Evolutionary conservation across 2,113 vertebrate species (phyloP).

Genomic region (Eulemur macaco): DNA sequence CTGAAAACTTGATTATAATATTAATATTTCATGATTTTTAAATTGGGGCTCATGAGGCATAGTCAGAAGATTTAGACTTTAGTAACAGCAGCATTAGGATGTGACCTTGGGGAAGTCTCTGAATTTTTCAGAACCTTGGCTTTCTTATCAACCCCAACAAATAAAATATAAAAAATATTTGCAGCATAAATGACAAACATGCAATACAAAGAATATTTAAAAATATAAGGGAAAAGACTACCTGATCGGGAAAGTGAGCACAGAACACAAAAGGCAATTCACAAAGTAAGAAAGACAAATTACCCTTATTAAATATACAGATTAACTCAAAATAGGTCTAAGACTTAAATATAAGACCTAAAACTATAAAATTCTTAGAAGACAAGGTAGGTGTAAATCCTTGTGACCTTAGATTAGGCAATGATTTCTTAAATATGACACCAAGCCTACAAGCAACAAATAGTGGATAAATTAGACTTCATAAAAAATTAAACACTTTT

Average conservation of each 20-base stretch:
- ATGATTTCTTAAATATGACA: neutral
- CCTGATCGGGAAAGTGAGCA: neutral
- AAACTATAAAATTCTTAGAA: slow-evolving; percentile 17
- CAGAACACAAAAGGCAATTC: neutral
- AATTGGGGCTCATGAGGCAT: neutral
- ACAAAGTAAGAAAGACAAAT: slow-evolving; percentile 24
- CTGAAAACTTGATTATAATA: neutral
- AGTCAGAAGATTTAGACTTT: neutral
- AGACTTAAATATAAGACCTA: neutral
- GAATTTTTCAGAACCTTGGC: slow-evolving; percentile 30
- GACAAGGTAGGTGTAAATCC: neutral
- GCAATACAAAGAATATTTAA: neutral
- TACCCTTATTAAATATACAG: neutral
- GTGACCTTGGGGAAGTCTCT: neutral
- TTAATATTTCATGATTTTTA: neutral
- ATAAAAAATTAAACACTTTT: slow-evolving; percentile 27
- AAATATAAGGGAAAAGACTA: neutral
- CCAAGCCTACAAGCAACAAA: neutral
- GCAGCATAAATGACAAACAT: slow-evolving; percentile 20
- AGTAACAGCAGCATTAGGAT: neutral
- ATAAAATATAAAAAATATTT: slow-evolving; percentile 27
- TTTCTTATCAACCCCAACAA: neutral
- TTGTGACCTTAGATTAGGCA: neutral
- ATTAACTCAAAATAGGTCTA: neutral
- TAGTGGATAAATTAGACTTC: neutral